Conservation (phyloP, 2,888 invertebrate species). For the Dorcus hopei region DNA sequence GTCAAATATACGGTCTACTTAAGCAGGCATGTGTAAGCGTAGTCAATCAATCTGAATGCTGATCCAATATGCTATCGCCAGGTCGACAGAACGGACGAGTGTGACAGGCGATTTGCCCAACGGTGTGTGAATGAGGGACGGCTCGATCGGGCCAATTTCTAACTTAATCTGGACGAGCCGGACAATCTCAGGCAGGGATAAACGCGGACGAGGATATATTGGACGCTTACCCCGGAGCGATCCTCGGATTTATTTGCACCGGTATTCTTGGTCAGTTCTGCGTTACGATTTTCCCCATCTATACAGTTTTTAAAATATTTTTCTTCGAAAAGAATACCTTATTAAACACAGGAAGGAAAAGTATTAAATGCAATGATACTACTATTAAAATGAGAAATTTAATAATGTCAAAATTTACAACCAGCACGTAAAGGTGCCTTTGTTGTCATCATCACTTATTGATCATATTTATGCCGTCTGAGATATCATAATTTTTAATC, state of each 20-base stretch:
- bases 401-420: too few relatives aligned
- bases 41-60: slow-evolving; percentile 32
- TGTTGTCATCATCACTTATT: too few relatives aligned
- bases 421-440: too few relatives aligned
- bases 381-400: too few relatives aligned
- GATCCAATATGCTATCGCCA: slow-evolving; percentile 34
- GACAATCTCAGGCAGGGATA: slow-evolving; percentile 44
- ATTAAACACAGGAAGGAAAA: too few relatives aligned
- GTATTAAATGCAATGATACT: too few relatives aligned
- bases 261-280: slow-evolving; percentile 15
- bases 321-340: slow-evolving; percentile 5
- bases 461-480: too few relatives aligned
- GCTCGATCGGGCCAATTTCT: slow-evolving; percentile 49
- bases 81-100: slow-evolving; percentile 32
- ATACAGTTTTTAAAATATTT: slow-evolving; percentile 22
- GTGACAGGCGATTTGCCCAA: slow-evolving; percentile 47
- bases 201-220: slow-evolving; percentile 44
- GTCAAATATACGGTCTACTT: slow-evolving; percentile 16
- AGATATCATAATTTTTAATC: too few relatives aligned
- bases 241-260: slow-evolving; percentile 18
- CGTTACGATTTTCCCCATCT: slow-evolving; percentile 21
- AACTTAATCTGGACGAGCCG: slow-evolving; percentile 45
- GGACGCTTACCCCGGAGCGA: slow-evolving; percentile 43
- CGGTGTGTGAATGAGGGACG: slow-evolving; percentile 50
- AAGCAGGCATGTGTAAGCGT: slow-evolving; percentile 24